phyloP scores from a whole-genome alignment of 2,797 vertebrate species.

The Echiichthys vipera region DNA sequence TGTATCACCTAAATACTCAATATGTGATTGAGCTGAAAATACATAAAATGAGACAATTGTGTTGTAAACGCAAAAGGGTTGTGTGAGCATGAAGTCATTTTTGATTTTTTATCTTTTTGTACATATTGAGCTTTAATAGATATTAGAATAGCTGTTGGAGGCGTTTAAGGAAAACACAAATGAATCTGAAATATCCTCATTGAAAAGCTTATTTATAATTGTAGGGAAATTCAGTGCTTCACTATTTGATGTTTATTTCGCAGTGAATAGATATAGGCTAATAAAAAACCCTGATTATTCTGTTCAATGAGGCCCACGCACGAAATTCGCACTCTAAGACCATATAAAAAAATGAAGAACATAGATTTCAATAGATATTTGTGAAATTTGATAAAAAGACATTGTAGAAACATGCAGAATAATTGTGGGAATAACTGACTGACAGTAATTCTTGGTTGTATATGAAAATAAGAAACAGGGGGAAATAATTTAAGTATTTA shows the following conservation, averaged over 20 bases:
- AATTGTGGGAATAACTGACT: not conserved
- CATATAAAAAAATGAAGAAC: not conserved
- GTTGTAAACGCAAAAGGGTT: not conserved
- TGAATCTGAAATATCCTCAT: not conserved
- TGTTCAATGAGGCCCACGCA: not conserved
- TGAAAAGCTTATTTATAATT: not conserved
- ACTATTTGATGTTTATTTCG: not conserved
- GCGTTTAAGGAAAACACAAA: slow-evolving; percentile 6
- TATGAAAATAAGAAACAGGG: not conserved
- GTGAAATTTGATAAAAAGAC: not conserved
- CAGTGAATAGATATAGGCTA: not conserved
- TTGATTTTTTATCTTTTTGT: not conserved
- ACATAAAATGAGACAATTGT: slow-evolving; percentile 30
- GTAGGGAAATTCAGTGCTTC: not conserved
- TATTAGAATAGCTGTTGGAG: not conserved
- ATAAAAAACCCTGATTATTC: not conserved
- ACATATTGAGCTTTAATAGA: not conserved
- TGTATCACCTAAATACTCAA: slow-evolving; percentile 47
- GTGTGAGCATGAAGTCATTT: not conserved
- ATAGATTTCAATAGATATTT: not conserved
- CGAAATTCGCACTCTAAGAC: not conserved
- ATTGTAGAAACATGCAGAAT: slow-evolving; percentile 1
- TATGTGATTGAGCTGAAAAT: slow-evolving; percentile 27
- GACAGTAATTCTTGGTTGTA: not conserved
- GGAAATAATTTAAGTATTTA: not conserved